phyloP scores from a whole-genome alignment of 1,140 invertebrate species.

The Drosophila triauraria region DNA sequence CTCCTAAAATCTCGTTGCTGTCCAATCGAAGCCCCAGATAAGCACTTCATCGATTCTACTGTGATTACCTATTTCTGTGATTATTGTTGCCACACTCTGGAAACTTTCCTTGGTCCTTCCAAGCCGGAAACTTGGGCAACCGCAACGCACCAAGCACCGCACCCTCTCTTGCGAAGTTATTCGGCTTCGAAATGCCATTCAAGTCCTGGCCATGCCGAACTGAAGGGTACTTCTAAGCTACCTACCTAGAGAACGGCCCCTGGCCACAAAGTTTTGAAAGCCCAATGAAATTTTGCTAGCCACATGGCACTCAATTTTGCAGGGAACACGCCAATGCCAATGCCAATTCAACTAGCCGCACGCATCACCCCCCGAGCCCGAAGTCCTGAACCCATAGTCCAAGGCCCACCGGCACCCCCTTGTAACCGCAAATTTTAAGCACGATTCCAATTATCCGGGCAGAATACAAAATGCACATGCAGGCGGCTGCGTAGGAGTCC shows the following conservation, averaged over 20 bases:
- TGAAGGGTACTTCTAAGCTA: conserved; percentile 22
- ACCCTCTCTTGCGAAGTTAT: conserved; percentile 23
- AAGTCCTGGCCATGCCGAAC: conserved; percentile 16
- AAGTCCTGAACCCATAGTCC: conserved; percentile 1
- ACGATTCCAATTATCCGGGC: conserved; percentile 81
- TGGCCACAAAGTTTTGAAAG: conserved; percentile 81
- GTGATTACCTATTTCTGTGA: conserved; percentile 51
- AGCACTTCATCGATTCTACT: conserved; percentile 32
- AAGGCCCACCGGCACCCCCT: conserved; percentile 13
- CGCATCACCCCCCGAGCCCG: conserved; percentile 12
- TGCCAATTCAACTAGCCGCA: conserved; percentile 35
- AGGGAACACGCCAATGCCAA: conserved; percentile 52
- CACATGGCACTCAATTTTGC: conserved; percentile 78
- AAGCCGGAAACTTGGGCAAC: conserved; percentile 19
- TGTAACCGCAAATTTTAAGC: conserved; percentile 80
- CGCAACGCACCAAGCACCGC: conserved; percentile 20
- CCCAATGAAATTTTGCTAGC: conserved; percentile 74
- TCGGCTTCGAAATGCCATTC: conserved; percentile 29
- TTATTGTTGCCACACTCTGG: conserved; percentile 43
- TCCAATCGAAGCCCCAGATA: conserved; percentile 1
- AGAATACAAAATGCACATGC: conserved; percentile 72
- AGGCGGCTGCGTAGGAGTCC: conserved; percentile 7
- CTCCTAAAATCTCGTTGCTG: not conserved
- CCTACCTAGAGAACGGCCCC: conserved; percentile 3
- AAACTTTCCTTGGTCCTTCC: conserved; percentile 1